Percentiles rank a stretch among this genome's conserved stretches.
Conservation (phyloP, 2,797 vertebrate genomes). For the Poecilia gillii region DNA sequence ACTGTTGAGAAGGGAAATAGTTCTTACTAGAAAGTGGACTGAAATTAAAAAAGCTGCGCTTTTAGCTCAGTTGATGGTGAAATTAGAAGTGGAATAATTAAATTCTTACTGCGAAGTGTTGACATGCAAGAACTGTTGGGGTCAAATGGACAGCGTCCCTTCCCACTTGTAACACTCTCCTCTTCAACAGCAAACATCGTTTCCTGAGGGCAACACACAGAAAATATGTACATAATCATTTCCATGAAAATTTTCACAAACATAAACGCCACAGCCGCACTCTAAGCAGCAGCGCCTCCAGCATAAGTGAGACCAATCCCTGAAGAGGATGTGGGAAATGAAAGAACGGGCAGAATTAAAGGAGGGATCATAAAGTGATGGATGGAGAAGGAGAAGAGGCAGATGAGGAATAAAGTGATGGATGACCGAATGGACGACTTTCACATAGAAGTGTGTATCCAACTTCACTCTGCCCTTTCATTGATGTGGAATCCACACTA, state of each 20-base stretch:
- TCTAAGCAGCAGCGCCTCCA: conserved; percentile 10
- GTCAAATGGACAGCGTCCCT: conserved; percentile 93
- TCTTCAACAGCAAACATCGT: conserved; percentile 86
- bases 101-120: conserved; percentile 62
- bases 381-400: conserved; percentile 39
- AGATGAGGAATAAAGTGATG: conserved; percentile 58
- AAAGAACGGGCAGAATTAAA: conserved; percentile 6
- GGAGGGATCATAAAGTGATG: conserved; percentile 45
- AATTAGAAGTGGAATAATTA: neutral
- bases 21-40: neutral
- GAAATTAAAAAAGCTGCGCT: conserved; percentile 1
- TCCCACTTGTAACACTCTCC: conserved; percentile 86
- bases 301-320: conserved; percentile 17
- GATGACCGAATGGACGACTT: conserved; percentile 46
- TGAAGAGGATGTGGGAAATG: neutral
- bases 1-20: neutral
- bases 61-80: conserved; percentile 10
- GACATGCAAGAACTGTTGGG: conserved; percentile 85
- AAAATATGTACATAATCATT: neutral
- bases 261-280: neutral
- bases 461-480: conserved; percentile 23
- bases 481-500: conserved; percentile 31
- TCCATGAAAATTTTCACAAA: conserved; percentile 7
- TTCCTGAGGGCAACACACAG: conserved; percentile 76
- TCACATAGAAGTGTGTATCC: conserved; percentile 31